phyloP scores from a whole-genome alignment of 2,888 invertebrate genomes.

The Polydrusus tereticollis region DNA sequence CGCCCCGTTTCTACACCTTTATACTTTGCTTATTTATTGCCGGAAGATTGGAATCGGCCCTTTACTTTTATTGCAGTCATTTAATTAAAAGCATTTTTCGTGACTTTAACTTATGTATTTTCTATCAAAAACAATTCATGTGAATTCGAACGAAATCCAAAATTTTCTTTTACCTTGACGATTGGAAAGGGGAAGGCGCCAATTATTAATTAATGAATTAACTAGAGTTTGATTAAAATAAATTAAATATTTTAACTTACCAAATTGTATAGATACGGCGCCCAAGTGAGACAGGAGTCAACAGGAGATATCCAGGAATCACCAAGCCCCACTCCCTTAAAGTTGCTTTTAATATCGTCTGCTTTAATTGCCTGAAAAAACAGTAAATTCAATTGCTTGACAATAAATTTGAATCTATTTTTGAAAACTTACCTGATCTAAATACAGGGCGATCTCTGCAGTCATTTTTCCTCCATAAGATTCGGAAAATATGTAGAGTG shows the following conservation, averaged over 20 bases:
- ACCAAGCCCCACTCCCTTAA: conserved; percentile 85
- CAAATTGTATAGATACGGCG: conserved; percentile 66
- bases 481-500: conserved; percentile 89
- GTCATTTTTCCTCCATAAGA: conserved; percentile 97
- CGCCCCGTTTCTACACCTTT: too few species aligned
- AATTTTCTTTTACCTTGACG: too few species aligned
- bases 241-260: conserved; percentile 30
- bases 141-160: too few species aligned
- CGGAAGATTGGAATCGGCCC: too few species aligned
- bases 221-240: too few species aligned
- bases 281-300: conserved; percentile 88
- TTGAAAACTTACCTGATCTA: conserved; percentile 68
- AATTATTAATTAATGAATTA: too few species aligned
- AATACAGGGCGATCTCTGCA: conserved; percentile 79
- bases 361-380: conserved; percentile 52
- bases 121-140: too few species aligned
- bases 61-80: too few species aligned
- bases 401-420: not conserved
- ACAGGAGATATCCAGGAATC: conserved; percentile 93
- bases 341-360: conserved; percentile 69
- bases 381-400: not conserved
- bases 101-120: too few species aligned
- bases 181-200: too few species aligned
- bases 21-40: too few species aligned
- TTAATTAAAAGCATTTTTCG: too few species aligned